Base-by-base conservation (phyloP, 2,797 vertebrate genomes). In the Brotula barbata region DNA sequence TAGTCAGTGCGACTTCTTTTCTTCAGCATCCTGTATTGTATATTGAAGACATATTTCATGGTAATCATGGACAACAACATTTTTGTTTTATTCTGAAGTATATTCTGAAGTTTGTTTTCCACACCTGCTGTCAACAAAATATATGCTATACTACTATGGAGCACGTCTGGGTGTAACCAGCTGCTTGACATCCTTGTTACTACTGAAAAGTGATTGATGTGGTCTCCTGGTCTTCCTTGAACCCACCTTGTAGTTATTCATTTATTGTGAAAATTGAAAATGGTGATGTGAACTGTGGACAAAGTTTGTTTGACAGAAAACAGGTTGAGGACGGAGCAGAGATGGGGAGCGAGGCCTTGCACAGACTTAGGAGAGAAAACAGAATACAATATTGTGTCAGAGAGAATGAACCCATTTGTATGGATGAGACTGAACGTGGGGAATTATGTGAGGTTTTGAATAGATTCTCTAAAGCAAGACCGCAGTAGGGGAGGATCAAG, bases 371-470 rank as follows among this genome's bases (percentile, higher is more conserved):
- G 40, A 75, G 48, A 74, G 67, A 64, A 64, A 63, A 55, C 65
- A 56, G 73, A 82, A 71, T 71, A 70, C 71, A 76, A 78, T 80
- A 73, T 71, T 77, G 73, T 78, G 61, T 62, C 15, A 15, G 44
- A 64, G 57, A 71, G 68, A 80, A 83, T 71, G 78, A 67, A 71
- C 40, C 68, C 40, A 78, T 71, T 73, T 78, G 53, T 73, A 69
- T 71, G 78, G 68, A 73, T 53, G 71, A 64, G 57, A 59, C 2
- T 75, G 61, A 82, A 80, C 71, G 68, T 39, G 17, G 42, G 64
- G 68, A 78, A 76, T 82, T 75, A 76, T 66, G 68, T 39, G 64
- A 72, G 61, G 53, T 75, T 77, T 56, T 80, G 47, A 81, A 83
- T 73, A 67, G 65, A 80, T 81, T 80, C 71, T 75, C 53, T 39